Evolutionary conservation across 2,797 vertebrate genomes (phyloP).

Genomic region (Tenualosa thibaudeaui): DNA sequence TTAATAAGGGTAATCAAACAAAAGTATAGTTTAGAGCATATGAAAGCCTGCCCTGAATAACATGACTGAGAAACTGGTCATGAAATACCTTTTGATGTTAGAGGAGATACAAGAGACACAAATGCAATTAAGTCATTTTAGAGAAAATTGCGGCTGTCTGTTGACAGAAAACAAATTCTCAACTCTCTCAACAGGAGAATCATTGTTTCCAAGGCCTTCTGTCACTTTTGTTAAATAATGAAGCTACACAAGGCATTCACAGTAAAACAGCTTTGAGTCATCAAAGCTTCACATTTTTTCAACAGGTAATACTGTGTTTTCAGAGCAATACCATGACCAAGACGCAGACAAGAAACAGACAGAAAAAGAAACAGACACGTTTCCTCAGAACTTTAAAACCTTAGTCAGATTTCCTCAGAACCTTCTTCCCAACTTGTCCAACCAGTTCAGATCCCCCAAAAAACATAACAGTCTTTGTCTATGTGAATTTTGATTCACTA

Average conservation of each 20-base stretch:
- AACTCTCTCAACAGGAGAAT: not conserved
- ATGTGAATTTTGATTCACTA: not conserved
- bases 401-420: not conserved
- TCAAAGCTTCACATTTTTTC: constrained; percentile 24
- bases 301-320: constrained; percentile 45
- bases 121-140: not conserved
- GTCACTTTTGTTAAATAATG: not conserved
- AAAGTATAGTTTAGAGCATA: not conserved
- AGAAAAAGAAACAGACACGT: constrained; percentile 26
- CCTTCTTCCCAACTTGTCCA: constrained; percentile 51
- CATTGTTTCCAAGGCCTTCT: not conserved
- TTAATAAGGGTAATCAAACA: not conserved
- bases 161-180: not conserved
- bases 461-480: constrained; percentile 20
- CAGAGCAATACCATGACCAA: constrained; percentile 30
- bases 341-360: constrained; percentile 33
- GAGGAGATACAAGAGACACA: not conserved
- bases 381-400: not conserved
- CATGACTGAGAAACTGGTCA: not conserved
- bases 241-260: not conserved
- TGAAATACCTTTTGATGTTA: not conserved
- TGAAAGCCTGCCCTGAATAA: not conserved
- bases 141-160: constrained; percentile 4
- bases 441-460: constrained; percentile 60
- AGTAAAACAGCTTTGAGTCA: not conserved